A percentile compares a stretch with the other conserved stretches of the same genome.
These are phyloP conservation scores for Leontopithecus rosalia DNA, from an alignment of 2,797 vertebrate genomes.

Conservation along the genomic window DNA sequence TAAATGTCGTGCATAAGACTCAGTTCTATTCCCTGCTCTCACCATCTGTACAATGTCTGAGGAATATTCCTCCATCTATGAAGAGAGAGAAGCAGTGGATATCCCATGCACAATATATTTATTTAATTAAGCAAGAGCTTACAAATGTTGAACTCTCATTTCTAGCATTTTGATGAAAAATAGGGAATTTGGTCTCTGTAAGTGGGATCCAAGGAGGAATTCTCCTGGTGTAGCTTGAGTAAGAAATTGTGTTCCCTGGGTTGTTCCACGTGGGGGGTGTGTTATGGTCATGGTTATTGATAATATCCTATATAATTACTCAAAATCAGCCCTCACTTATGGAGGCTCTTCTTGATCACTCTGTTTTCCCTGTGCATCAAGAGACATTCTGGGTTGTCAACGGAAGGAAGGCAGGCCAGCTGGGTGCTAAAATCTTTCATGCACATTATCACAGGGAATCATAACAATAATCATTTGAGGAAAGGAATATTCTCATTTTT, in stretches of 20 bases:
- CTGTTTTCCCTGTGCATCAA: not conserved
- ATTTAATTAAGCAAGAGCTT: not conserved
- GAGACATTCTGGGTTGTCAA: not conserved
- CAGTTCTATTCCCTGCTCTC: not conserved
- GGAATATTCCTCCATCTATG: not conserved
- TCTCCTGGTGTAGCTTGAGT: not conserved
- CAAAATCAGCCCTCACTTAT: not conserved
- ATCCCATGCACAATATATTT: not conserved
- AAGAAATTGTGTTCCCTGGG: not conserved
- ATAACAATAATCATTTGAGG: not conserved
- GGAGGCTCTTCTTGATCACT: not conserved
- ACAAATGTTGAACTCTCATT: not conserved
- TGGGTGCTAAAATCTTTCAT: not conserved
- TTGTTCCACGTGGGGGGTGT: not conserved
- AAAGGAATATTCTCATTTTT: conserved; percentile 4
- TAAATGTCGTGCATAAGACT: not conserved
- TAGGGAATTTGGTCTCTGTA: not conserved
- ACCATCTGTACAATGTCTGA: not conserved
- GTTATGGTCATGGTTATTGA: not conserved
- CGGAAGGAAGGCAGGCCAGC: not conserved
- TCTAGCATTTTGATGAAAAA: not conserved
- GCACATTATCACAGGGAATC: not conserved
- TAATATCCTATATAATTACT: not conserved
- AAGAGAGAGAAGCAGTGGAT: not conserved
- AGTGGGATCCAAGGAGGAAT: not conserved